phyloP scores from a whole-genome alignment of 2,113 vertebrate species.

The Sebastes fasciatus region DNA sequence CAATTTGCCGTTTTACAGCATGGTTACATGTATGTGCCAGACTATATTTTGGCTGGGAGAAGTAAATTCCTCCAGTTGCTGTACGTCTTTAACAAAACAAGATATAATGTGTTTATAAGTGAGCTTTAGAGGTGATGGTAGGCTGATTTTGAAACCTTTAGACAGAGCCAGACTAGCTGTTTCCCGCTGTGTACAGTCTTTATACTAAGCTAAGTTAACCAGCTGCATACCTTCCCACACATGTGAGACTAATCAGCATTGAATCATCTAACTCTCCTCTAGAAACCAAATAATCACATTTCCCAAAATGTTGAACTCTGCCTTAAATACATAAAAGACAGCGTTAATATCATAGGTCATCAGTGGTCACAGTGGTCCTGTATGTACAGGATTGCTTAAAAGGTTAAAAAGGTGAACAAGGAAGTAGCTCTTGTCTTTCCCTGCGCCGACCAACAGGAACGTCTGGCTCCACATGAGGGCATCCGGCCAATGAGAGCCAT shows the following conservation, averaged over 20 bases:
- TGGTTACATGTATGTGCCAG: no score
- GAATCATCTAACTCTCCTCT: neutral
- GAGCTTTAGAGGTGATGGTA: neutral
- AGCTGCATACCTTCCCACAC: neutral
- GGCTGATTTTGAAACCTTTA: neutral
- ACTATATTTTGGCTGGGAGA: neutral
- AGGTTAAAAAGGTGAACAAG: neutral
- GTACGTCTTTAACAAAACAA: neutral
- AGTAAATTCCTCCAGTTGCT: neutral
- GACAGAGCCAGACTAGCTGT: neutral
- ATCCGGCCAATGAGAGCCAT: conserved; percentile 97
- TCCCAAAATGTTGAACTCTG: neutral
- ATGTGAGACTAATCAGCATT: neutral
- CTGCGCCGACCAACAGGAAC: conserved; percentile 86
- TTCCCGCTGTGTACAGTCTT: neutral
- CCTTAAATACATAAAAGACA: neutral
- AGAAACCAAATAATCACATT: neutral
- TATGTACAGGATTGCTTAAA: neutral
- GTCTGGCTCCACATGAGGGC: conserved; percentile 94
- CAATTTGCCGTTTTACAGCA: neutral
- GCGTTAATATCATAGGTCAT: neutral
- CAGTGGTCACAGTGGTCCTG: neutral
- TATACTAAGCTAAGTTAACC: neutral
- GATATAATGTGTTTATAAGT: neutral
- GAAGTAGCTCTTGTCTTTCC: neutral